These are phyloP conservation scores for Melanogrammus aeglefinus DNA, from an alignment of 2,797 vertebrate genomes.

Conservation along the genomic window DNA sequence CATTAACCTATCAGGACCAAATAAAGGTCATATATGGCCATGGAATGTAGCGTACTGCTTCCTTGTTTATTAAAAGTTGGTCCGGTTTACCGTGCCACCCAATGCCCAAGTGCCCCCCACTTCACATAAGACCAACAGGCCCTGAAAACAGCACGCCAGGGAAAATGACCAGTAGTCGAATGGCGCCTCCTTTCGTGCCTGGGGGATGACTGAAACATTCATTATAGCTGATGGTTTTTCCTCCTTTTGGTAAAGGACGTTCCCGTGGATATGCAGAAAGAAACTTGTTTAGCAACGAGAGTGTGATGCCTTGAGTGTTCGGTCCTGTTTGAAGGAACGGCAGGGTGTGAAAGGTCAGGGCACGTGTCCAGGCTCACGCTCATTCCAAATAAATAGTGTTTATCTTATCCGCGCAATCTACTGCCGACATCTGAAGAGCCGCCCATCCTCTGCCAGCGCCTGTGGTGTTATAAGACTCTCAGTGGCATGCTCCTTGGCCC, in stretches of 20 bases:
- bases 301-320: slow-evolving; percentile 2
- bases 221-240: slow-evolving; percentile 12
- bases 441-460: slow-evolving; percentile 29
- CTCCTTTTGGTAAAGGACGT: neutral
- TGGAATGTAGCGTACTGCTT: slow-evolving; percentile 67
- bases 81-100: slow-evolving; percentile 73
- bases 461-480: slow-evolving; percentile 12
- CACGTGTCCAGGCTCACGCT: slow-evolving; percentile 12
- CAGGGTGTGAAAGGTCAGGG: slow-evolving; percentile 16
- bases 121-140: slow-evolving; percentile 36
- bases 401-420: slow-evolving; percentile 50
- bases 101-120: slow-evolving; percentile 29
- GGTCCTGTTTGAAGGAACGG: slow-evolving; percentile 4
- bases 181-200: slow-evolving; percentile 13
- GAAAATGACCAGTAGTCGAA: slow-evolving; percentile 11
- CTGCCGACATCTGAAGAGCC: slow-evolving; percentile 42
- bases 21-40: slow-evolving; percentile 77
- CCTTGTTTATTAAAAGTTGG: slow-evolving; percentile 69
- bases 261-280: slow-evolving; percentile 18
- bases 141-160: slow-evolving; percentile 21
- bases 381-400: slow-evolving; percentile 28
- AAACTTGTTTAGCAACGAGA: slow-evolving; percentile 4
- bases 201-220: slow-evolving; percentile 16
- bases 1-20: slow-evolving; percentile 32
- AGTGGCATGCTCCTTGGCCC: slow-evolving; percentile 9